Evolutionary conservation across 2,797 vertebrate genomes (phyloP), one percentile per base, ranked within the genome.

Genomic region (Amblyopsis hoosieri): DNA sequence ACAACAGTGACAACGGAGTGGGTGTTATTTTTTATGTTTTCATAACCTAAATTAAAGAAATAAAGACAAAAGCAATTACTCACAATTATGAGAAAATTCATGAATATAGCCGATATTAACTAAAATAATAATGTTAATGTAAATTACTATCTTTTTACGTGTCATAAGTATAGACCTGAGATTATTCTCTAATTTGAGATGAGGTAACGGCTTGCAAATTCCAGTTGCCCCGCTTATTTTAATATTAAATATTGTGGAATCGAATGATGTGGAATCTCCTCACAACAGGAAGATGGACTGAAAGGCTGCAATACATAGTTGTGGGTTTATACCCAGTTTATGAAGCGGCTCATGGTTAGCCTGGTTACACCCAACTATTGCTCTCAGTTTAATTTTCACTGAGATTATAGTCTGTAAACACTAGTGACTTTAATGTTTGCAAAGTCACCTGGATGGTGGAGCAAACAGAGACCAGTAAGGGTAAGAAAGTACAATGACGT

Each of bases 141-240:
- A 80, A 85, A 81, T 82, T 68, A 52, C 64, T 76, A 80, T 69
- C 60, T 62, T 78, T 67, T 60, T 50, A 72, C 75, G 69, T 80
- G 57, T 84, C 71, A 57, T 72, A 69, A 72, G 62, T 72, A 71
- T 66, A 78, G 68, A 90, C 90, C 91, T 92, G 90, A 93, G 91
- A 84, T 80, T 83, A 64, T 84, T 84, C 72, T 80, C 60, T 68
- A 71, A 69, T 50, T 57, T 81, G 72, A 82, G 76, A 87, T 71
- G 88, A 90, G 85, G 85, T 89, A 87, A 84, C 46, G 62, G 62
- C 62, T 58, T 54, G 53, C 47, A 60, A 64, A 67, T 67, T 64
- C 23, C 13, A 45, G 23, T 53, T 23, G 12, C 53, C 55, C 49
- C 15, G 19, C 13, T 31, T 37, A n/a, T 17, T 67, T 64, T 31